Evolutionary conservation across 2,797 vertebrate species (phyloP).

Genomic region (Eulemur rubriventer): DNA sequence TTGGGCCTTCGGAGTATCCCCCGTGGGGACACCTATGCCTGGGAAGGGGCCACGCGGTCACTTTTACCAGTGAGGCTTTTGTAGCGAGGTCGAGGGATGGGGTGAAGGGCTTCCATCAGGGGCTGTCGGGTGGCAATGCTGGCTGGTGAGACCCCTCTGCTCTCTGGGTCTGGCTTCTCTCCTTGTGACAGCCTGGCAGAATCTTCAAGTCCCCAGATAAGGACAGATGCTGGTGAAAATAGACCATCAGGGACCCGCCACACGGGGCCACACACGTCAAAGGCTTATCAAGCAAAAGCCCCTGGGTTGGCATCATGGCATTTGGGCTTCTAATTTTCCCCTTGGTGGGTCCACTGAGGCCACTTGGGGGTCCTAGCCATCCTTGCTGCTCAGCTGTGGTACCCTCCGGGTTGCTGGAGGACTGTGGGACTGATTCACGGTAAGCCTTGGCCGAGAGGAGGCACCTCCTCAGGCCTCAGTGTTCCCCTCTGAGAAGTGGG

Average conservation of each 20-base stretch:
- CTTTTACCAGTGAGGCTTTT: background rate
- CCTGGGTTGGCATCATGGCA: background rate
- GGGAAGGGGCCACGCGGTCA: background rate
- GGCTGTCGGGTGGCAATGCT: background rate
- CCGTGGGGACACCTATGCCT: background rate
- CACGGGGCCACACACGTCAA: too few species aligned
- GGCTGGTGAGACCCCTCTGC: background rate
- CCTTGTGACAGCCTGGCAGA: background rate
- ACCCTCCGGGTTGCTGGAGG: accelerated
- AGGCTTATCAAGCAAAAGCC: background rate
- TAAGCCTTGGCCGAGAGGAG: accelerated
- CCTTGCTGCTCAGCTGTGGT: background rate
- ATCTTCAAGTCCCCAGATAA: background rate
- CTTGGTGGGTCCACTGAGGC: too few species aligned
- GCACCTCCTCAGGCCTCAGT: background rate
- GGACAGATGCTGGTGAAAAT: too few species aligned
- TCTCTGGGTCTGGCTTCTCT: background rate
- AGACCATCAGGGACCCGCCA: too few species aligned
- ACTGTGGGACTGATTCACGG: background rate
- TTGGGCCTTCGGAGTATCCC: background rate
- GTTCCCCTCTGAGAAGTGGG: background rate
- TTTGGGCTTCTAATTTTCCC: background rate
- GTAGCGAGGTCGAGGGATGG: background rate
- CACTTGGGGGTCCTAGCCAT: background rate
- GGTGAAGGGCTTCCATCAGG: accelerated